phyloP scores from a whole-genome alignment of 2,797 vertebrate species.

The Chlorospingus flavigularis region DNA sequence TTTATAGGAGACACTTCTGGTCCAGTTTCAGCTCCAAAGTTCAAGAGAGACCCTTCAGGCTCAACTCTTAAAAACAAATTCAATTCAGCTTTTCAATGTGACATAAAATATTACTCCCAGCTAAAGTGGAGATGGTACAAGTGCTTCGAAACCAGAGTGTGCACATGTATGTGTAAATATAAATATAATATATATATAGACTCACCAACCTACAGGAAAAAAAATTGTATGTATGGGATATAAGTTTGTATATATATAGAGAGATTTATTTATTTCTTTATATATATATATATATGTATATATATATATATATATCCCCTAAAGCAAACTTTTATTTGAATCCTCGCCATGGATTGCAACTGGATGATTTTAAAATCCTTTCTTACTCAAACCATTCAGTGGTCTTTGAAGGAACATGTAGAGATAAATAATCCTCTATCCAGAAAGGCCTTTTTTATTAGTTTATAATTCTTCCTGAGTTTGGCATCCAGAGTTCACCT shows the following conservation, averaged over 20 bases:
- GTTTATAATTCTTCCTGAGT: background rate
- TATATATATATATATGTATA: background rate
- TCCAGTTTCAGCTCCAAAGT: accelerated
- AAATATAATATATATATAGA: background rate
- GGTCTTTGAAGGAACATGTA: background rate
- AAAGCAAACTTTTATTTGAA: background rate
- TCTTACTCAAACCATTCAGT: background rate
- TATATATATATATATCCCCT: no score
- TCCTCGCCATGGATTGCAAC: no score
- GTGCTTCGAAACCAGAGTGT: background rate
- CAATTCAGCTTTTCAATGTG: background rate
- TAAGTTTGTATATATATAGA: background rate
- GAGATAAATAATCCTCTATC: background rate
- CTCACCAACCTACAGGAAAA: background rate
- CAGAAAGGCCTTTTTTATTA: background rate
- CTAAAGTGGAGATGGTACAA: background rate
- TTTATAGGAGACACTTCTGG: background rate
- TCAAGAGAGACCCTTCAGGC: background rate
- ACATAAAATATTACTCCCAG: background rate
- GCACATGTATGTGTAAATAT: background rate
- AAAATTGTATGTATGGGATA: background rate
- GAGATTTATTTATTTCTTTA: no score
- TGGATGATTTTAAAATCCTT: background rate
- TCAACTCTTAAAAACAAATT: background rate
- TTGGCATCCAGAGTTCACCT: background rate